phyloP scores from a whole-genome alignment of 2,888 invertebrate species.

The Drosophila picticornis region DNA sequence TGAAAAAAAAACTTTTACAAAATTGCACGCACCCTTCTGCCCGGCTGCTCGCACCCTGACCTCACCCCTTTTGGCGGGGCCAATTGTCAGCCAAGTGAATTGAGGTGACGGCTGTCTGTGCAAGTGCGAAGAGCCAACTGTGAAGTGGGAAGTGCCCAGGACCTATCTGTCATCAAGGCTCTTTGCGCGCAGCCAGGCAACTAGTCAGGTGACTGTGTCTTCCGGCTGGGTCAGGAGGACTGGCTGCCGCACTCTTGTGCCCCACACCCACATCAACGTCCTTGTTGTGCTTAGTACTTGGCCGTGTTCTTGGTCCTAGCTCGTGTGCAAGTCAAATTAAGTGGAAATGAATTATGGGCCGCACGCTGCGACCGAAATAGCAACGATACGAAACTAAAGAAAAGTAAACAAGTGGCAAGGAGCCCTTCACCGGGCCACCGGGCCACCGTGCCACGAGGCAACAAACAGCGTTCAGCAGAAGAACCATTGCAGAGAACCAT shows the following conservation, averaged over 20 bases:
- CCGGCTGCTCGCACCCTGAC: background rate
- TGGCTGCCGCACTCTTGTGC: background rate
- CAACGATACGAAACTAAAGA: background rate
- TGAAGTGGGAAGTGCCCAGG: background rate
- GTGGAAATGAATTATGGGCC: constrained; percentile 75
- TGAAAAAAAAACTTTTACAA: constrained; percentile 54
- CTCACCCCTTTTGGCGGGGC: too few relatives aligned
- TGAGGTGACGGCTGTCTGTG: constrained; percentile 58
- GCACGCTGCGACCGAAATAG: constrained; percentile 40
- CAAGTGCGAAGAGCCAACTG: constrained; percentile 8
- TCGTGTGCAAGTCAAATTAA: constrained; percentile 74
- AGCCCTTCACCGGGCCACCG: background rate
- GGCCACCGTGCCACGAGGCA: background rate
- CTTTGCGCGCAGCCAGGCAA: constrained; percentile 14
- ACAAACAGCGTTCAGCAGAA: constrained; percentile 19
- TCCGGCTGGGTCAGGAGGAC: constrained; percentile 6
- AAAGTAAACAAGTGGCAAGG: background rate
- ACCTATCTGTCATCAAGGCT: constrained; percentile 8
- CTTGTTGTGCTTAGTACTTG: constrained; percentile 11
- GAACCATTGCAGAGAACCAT: constrained; percentile 2
- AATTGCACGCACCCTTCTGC: constrained; percentile 12
- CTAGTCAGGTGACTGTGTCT: constrained; percentile 35
- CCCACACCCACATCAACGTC: background rate
- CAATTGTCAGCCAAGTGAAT: constrained; percentile 34
- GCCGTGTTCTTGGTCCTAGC: constrained; percentile 14